Evolutionary conservation across 2,113 vertebrate genomes (phyloP), one percentile per base, ranked within the genome.

Genomic region (Lepisosteus oculatus): DNA sequence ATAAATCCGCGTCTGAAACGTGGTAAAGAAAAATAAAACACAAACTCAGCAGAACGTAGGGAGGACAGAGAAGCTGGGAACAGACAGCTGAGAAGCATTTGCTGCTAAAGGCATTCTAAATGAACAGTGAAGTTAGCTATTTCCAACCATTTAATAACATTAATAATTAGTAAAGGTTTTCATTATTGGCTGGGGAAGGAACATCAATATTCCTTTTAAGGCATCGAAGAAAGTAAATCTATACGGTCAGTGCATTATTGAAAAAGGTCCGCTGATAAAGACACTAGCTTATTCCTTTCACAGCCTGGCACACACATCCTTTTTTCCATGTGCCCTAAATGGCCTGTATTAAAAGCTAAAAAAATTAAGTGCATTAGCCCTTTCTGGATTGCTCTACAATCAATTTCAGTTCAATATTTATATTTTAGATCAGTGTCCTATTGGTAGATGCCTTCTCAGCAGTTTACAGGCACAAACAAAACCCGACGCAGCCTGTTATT

Each of bases 91-190:
- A 43, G 47, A 54, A n/a, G 12, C 7, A 51, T 55, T 13, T 14
- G 14, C 61, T 72, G 8, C 63, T 43, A 5, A 55, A 67, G 17
- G 64, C 17, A 67, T 68, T 55, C 72, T 67, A 51, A 63, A 70
- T 77, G 77, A 70, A 79, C 86, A 81, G 76, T 85, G 72, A 79
- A 83, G 85, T 78, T 82, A 84, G 86, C 84, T 80, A 85, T 85
- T 85, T 86, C 80, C 85, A 88, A 88, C 87, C 89, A 91, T 92
- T 91, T 92, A 92, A 90, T 92, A 91, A 91, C 88, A 90, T 92
- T 88, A 90, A 91, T 92, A 92, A 90, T 92, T 91, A 89, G 89
- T 91, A 90, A 90, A 89, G 88, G 87, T 91, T 90, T 91, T 90
- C 91, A 92, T 92, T 91, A 92, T 88, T 86, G 88, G 87, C 87